Evolutionary conservation across 2,888 invertebrate genomes (phyloP).

Genomic region (Nemoura dubitans): DNA sequence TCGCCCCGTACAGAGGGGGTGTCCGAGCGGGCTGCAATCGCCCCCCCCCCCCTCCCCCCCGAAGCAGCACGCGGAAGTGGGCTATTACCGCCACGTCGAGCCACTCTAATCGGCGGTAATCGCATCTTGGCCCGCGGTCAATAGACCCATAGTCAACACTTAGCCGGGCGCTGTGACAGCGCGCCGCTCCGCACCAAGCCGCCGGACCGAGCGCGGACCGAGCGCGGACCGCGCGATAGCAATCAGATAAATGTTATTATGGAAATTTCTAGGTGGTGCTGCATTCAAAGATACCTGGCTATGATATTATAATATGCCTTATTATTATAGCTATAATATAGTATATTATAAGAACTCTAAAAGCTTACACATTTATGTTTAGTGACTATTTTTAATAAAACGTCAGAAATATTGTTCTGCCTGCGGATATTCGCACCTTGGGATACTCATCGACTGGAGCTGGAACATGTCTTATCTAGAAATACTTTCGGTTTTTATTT

Average conservation of each 20-base stretch:
- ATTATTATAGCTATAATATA: slow-evolving; percentile 21
- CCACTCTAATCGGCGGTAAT: slow-evolving; percentile 15
- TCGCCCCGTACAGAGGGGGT: too few relatives aligned
- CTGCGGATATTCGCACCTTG: not conserved
- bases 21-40: slow-evolving; percentile 39
- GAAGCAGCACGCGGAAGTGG: slow-evolving; percentile 41
- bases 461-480: not conserved
- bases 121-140: slow-evolving; percentile 38
- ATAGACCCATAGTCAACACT: slow-evolving; percentile 45
- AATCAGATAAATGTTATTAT: slow-evolving; percentile 38
- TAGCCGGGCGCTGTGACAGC: slow-evolving; percentile 28
- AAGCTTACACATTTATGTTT: slow-evolving; percentile 12
- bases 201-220: too few relatives aligned
- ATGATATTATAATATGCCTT: slow-evolving; percentile 23
- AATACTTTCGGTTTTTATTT: not conserved
- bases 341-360: not conserved
- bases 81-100: slow-evolving; percentile 9
- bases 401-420: not conserved
- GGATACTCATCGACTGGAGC: not conserved
- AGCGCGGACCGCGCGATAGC: not conserved
- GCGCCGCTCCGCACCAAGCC: too few relatives aligned
- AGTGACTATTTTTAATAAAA: not conserved
- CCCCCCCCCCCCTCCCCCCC: slow-evolving; percentile 30
- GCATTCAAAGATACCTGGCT: slow-evolving; percentile 19
- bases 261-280: slow-evolving; percentile 15